These are phyloP conservation scores for Zingel zingel DNA, from an alignment of 2,113 vertebrate species.

Conservation along the genomic window DNA sequence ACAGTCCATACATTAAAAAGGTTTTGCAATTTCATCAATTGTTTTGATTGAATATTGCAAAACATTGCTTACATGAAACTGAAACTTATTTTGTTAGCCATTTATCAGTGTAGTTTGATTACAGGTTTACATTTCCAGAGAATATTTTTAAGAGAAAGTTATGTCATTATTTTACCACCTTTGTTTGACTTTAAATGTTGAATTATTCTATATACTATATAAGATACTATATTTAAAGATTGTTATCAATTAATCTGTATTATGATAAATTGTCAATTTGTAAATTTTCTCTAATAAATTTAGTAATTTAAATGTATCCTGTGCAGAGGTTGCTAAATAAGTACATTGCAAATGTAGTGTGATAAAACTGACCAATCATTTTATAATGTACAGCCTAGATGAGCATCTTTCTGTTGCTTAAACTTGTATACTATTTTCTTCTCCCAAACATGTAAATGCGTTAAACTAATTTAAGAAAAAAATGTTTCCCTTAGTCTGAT, in stretches of 20 bases:
- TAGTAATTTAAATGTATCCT: too few relatives aligned
- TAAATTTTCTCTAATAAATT: background rate
- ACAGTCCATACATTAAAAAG: background rate
- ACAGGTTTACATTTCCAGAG: background rate
- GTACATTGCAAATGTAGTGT: background rate
- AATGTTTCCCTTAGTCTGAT: background rate
- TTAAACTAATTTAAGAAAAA: background rate
- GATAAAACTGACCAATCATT: background rate
- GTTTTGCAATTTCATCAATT: background rate
- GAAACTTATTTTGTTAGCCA: too few relatives aligned
- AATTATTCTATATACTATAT: too few relatives aligned
- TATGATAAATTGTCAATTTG: background rate
- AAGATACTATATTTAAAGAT: too few relatives aligned
- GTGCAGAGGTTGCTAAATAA: background rate
- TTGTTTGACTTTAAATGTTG: background rate
- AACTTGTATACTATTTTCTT: background rate
- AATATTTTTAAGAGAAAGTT: background rate
- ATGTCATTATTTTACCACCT: background rate
- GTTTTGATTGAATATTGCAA: background rate
- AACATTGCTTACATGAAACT: background rate
- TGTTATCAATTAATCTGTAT: background rate
- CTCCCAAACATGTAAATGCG: background rate
- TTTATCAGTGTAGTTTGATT: background rate
- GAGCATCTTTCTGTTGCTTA: background rate
- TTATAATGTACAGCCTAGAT: background rate